Percentiles rank a stretch among this genome's conserved stretches.
These are phyloP conservation scores for Hydrocynus forskahlii DNA, from an alignment of 2,797 vertebrate genomes.

Conservation along the genomic window DNA sequence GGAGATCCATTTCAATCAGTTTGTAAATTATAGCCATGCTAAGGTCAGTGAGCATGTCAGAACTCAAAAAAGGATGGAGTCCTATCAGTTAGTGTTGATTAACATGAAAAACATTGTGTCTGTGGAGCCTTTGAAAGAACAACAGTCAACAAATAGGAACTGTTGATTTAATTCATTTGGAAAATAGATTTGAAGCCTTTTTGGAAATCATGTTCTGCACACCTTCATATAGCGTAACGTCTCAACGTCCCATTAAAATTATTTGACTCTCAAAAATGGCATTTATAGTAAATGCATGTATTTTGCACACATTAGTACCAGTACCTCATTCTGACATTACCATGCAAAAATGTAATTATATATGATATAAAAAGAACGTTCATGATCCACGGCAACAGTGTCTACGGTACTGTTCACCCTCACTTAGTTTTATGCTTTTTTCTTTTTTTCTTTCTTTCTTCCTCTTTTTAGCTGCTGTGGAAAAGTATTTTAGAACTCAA, in stretches of 20 bases:
- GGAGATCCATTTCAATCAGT: not conserved
- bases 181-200: not conserved
- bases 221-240: not conserved
- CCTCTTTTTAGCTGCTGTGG: too few relatives aligned
- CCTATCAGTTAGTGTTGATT: not conserved
- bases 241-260: not conserved
- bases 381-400: too few relatives aligned
- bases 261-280: not conserved
- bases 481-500: too few relatives aligned
- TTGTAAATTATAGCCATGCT: not conserved
- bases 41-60: not conserved
- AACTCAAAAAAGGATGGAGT: not conserved
- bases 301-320: not conserved
- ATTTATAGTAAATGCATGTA: not conserved
- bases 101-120: not conserved
- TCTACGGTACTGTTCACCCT: too few relatives aligned
- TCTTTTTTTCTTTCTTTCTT: too few relatives aligned
- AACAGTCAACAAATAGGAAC: not conserved
- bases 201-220: slow-evolving; percentile 7
- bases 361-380: not conserved
- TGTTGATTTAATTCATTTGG: slow-evolving; percentile 12
- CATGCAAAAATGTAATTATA: not conserved
- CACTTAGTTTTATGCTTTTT: too few relatives aligned
- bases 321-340: not conserved
- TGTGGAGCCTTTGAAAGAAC: not conserved